Evolutionary conservation across 2,888 invertebrate genomes (phyloP), one percentile per base, ranked within the genome.

Genomic region (Lasioglossum pauxillum): DNA sequence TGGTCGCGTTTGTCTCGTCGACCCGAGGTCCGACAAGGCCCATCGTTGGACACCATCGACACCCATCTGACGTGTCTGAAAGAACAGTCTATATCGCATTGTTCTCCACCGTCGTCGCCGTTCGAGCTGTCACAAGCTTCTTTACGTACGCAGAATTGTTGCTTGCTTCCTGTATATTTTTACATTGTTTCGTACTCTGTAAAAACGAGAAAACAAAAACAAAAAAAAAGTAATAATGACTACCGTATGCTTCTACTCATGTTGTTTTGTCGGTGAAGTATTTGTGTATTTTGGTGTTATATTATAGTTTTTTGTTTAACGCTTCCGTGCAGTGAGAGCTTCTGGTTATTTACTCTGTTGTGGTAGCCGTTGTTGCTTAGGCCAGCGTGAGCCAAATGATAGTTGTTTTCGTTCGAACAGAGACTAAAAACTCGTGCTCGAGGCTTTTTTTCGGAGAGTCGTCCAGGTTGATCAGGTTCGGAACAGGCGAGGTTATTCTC

Each of bases 131-230:
- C 41, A 44, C 35, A 76, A 81, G 84, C 84, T 87, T 90, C 89
- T 83, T 83, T 86, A 75, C 83, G 83, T 89, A 77, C 60, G 83
- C 88, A 83, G 71, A 83, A 41, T 83, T 90, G 80, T 87, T 57
- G 90, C 90, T 89, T 89, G 89, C 89, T 89, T 89, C 79, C 35
- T 82, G 75, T 73, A 76, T 73, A 76, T 35, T 35, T 69, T 35
- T 77, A 81, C 85, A 87, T 80, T 57, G 64, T 83, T 73, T 69
- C 78, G 75, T 80, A 85, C 81, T 41, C 35, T 90, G 67, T 80
- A 75, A 69, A n/a, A 38, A 69, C 19, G 8, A 31, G 14, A 44
- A 44, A 14, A 44, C 44, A 14, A 19, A 67, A 69, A 23, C 35
- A 23, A 67, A 67, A 23, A 2, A 14, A 27, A 19, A 60, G 35